Evolutionary conservation across 1,140 invertebrate genomes (phyloP).

Genomic region (Nixonia krombeini): DNA sequence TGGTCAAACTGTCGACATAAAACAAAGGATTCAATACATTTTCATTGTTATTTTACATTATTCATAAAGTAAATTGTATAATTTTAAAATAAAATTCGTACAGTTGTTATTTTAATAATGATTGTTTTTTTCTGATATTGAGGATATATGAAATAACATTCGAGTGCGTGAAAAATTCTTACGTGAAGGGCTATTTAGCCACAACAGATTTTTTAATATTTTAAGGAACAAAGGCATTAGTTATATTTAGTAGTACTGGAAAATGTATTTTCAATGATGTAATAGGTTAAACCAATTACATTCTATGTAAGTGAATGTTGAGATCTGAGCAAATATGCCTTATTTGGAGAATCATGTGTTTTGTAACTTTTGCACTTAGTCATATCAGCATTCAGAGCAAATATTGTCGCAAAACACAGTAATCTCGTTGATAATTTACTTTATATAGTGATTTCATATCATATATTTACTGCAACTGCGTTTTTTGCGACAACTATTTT

Average conservation of each 20-base stretch:
- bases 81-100: no score
- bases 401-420: no score
- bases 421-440: background rate
- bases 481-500: no score
- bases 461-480: no score
- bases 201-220: background rate
- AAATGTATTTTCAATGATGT: conserved; percentile 1
- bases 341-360: conserved; percentile 1
- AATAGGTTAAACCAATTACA: conserved; percentile 2
- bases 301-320: background rate
- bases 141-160: no score
- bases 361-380: background rate
- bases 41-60: no score
- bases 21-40: no score
- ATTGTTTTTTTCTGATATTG: background rate
- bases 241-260: background rate
- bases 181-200: background rate
- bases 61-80: no score
- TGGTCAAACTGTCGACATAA: no score
- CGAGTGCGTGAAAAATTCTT: background rate
- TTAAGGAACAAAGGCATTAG: background rate
- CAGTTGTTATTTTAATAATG: background rate
- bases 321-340: conserved; percentile 1
- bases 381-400: no score
- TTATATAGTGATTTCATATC: background rate